These are phyloP conservation scores for Lutjanus argentimaculatus DNA, from an alignment of 2,797 vertebrate species.

Conservation along the genomic window DNA sequence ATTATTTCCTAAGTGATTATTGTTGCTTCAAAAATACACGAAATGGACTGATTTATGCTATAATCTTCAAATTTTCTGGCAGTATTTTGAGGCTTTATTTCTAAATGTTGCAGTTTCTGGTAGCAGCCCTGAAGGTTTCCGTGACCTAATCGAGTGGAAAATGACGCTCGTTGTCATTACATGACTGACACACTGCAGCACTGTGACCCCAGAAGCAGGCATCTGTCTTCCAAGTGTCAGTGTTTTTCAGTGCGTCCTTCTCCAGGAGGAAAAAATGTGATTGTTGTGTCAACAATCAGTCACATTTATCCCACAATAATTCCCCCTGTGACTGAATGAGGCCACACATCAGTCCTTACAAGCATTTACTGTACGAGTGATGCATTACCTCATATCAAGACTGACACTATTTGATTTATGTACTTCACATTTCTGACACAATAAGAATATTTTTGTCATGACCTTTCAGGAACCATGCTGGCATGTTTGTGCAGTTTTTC, in stretches of 20 bases:
- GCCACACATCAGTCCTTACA: constrained; percentile 5
- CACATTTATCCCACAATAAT: not conserved
- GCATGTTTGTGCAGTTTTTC: not conserved
- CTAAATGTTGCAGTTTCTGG: not conserved
- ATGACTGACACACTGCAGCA: not conserved
- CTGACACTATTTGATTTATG: not conserved
- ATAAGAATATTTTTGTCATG: not conserved
- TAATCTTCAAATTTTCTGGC: too few species aligned
- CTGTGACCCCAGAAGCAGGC: not conserved
- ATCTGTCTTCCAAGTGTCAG: constrained; percentile 18
- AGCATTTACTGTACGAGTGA: not conserved
- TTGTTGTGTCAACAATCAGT: not conserved
- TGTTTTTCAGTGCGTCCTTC: constrained; percentile 9
- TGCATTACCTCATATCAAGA: not conserved
- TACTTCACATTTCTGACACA: not conserved
- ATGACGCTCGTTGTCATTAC: not conserved
- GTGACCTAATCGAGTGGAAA: not conserved
- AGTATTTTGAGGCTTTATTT: not conserved
- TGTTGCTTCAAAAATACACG: too few species aligned
- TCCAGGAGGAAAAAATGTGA: not conserved
- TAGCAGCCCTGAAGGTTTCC: not conserved
- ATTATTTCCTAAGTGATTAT: too few species aligned
- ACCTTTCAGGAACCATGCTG: not conserved
- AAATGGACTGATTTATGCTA: too few species aligned
- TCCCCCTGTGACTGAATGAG: not conserved